A percentile compares a stretch with the other conserved stretches of the same genome.
Conservation (phyloP, 2,797 vertebrate species). For the Eospalax fontanierii region DNA sequence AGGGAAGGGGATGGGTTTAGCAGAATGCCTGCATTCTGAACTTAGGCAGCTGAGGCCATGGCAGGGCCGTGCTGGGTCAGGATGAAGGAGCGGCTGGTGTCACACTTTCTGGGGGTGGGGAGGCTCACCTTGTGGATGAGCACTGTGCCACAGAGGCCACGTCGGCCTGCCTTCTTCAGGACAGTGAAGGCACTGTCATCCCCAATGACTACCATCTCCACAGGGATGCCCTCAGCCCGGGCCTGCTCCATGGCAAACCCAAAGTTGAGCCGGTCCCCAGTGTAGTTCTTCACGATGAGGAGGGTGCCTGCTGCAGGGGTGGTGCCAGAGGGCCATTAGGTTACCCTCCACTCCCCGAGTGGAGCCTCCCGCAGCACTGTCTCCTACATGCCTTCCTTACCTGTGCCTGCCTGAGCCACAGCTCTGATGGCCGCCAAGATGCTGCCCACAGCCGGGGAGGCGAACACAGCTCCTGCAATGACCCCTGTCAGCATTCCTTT, state of each 20-base stretch:
- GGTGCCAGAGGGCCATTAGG: not conserved
- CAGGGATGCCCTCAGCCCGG: constrained; percentile 89
- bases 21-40: not conserved
- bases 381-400: constrained; percentile 72
- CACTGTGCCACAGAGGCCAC: constrained; percentile 95
- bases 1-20: not conserved
- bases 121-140: constrained; percentile 95
- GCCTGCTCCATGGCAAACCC: constrained; percentile 96
- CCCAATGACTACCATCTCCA: constrained; percentile 94
- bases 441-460: constrained; percentile 95
- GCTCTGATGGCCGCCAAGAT: constrained; percentile 94
- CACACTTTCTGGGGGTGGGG: rapidly evolving
- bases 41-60: not conserved
- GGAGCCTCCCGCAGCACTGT: not conserved
- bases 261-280: constrained; percentile 97
- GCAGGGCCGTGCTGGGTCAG: not conserved
- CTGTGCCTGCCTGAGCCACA: constrained; percentile 92
- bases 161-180: constrained; percentile 94
- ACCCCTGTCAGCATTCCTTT: constrained; percentile 96
- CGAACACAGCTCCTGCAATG: constrained; percentile 95
- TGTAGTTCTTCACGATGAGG: constrained; percentile 98
- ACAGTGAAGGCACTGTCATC: constrained; percentile 95
- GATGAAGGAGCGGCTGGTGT: not conserved
- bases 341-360: too few relatives aligned
- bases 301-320: constrained; percentile 90